Evolutionary conservation across 1,140 invertebrate species (phyloP).

Genomic region (Hycleus phaleratus): DNA sequence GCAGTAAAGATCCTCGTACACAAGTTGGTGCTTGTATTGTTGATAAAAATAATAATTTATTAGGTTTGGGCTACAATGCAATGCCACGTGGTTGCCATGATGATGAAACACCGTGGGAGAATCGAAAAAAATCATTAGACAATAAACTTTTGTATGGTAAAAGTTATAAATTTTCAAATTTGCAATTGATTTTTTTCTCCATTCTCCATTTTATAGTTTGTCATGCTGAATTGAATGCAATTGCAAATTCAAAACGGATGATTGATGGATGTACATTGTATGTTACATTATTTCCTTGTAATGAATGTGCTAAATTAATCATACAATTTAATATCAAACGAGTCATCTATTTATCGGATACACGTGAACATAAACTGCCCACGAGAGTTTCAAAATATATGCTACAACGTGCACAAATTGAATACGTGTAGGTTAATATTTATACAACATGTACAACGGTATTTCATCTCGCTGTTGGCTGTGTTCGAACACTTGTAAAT

Average conservation of each 20-base stretch:
- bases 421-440: slow-evolving; percentile 39
- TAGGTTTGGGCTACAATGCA: slow-evolving; percentile 94
- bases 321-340: slow-evolving; percentile 65
- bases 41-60: slow-evolving; percentile 80
- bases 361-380: slow-evolving; percentile 46
- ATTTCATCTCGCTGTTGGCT: too few species aligned
- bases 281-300: slow-evolving; percentile 66
- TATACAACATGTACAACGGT: background rate
- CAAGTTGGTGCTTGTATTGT: slow-evolving; percentile 94
- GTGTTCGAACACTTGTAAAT: too few species aligned
- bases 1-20: slow-evolving; percentile 88
- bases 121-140: slow-evolving; percentile 49
- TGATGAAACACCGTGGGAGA: slow-evolving; percentile 83
- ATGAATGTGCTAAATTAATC: slow-evolving; percentile 75
- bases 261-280: slow-evolving; percentile 61
- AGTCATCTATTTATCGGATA: slow-evolving; percentile 43
- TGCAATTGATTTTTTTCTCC: too few species aligned
- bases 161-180: too few species aligned
- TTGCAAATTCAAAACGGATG: slow-evolving; percentile 65
- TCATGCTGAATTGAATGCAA: slow-evolving; percentile 69
- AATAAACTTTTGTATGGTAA: slow-evolving; percentile 81
- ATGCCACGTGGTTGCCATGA: slow-evolving; percentile 85
- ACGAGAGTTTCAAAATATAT: slow-evolving; percentile 71
- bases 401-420: slow-evolving; percentile 67
- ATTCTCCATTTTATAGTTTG: too few species aligned